Evolutionary conservation across 2,113 vertebrate species (phyloP).

Genomic region (Callipepla squamata): DNA sequence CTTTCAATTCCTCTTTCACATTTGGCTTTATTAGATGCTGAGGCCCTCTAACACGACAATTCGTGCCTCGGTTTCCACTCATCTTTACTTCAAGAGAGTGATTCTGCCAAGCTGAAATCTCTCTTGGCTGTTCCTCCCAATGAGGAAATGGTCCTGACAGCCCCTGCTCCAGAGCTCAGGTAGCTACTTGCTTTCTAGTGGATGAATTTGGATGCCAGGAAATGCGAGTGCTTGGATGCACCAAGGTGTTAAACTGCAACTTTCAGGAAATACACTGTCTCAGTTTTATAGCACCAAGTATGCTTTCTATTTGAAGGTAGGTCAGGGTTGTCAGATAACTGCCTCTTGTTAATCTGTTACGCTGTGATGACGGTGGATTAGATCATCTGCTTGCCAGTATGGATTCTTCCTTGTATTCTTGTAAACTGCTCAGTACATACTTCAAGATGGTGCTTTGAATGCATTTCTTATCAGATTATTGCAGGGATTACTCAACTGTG

Average conservation of each 20-base stretch:
- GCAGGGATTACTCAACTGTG: not conserved
- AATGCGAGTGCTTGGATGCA: not conserved
- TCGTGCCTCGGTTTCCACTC: slow-evolving; percentile 1
- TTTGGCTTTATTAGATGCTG: not conserved
- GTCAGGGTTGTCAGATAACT: not conserved
- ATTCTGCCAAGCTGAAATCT: slow-evolving; percentile 10
- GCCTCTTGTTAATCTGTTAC: not conserved
- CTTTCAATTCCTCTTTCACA: not conserved
- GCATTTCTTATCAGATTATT: not conserved
- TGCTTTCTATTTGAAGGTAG: not conserved
- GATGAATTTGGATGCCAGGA: not conserved
- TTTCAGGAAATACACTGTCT: not conserved
- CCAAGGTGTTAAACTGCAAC: not conserved
- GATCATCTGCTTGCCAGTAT: fast-evolving
- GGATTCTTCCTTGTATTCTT: not conserved
- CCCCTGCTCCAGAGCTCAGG: not conserved
- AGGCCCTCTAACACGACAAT: not conserved
- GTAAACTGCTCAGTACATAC: not conserved
- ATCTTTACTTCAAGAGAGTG: not conserved
- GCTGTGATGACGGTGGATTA: not conserved
- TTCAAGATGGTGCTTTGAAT: not conserved
- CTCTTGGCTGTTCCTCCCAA: not conserved
- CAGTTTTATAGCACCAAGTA: not conserved
- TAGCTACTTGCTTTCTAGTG: not conserved
- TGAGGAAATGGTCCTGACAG: not conserved